phyloP scores from a whole-genome alignment of 2,113 vertebrate genomes.

The Pogonocichla stellata region DNA sequence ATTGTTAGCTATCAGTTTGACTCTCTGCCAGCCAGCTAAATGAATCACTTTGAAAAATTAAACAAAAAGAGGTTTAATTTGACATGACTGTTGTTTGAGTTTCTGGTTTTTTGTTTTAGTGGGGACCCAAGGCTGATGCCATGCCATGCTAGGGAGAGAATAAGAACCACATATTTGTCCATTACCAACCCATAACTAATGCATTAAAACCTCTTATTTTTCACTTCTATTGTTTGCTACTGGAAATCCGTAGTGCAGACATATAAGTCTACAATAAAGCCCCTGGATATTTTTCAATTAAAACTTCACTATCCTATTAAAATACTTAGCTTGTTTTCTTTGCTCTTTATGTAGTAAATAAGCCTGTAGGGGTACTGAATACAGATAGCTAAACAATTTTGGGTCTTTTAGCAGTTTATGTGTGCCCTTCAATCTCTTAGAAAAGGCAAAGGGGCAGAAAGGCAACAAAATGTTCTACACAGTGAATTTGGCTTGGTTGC shows the following conservation, averaged over 20 bases:
- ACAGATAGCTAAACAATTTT: background rate
- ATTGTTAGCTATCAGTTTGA: constrained; percentile 61
- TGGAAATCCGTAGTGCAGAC: background rate
- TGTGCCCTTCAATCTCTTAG: background rate
- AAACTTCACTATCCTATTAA: background rate
- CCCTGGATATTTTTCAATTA: constrained; percentile 2
- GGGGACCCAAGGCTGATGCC: background rate
- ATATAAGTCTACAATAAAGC: background rate
- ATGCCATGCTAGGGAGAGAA: background rate
- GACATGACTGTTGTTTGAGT: constrained; percentile 59
- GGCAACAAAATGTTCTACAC: constrained; percentile 12
- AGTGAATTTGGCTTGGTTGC: background rate
- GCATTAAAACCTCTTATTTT: constrained; percentile 28
- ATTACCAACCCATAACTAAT: constrained; percentile 15
- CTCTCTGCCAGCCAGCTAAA: constrained; percentile 31
- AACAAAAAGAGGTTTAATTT: constrained; percentile 56
- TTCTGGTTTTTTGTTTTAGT: constrained; percentile 50
- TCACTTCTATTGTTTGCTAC: constrained; percentile 24
- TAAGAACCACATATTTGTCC: background rate
- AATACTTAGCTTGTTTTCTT: background rate
- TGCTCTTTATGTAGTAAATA: background rate
- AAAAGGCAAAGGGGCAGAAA: background rate
- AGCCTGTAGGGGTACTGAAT: background rate
- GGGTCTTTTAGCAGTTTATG: background rate
- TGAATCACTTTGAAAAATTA: constrained; percentile 62